These are phyloP conservation scores for Tympanuchus pallidicinctus DNA, from an alignment of 2,113 vertebrate species.

Conservation along the genomic window DNA sequence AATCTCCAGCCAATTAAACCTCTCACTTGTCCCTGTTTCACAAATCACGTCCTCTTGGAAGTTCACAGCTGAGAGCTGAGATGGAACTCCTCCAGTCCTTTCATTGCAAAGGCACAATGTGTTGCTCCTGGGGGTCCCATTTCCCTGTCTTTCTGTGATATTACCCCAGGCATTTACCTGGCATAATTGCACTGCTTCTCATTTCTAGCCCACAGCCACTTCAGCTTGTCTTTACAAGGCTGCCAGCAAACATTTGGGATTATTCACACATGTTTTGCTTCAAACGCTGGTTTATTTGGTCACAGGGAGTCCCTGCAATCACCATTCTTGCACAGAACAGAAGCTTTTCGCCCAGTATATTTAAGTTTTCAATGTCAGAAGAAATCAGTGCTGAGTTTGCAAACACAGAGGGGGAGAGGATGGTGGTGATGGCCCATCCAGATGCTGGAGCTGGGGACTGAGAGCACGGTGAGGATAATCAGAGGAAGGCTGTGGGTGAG, in stretches of 20 bases:
- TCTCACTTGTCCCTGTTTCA: neutral
- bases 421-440: neutral
- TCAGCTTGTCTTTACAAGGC: neutral
- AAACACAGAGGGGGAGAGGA: neutral
- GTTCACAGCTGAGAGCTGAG: neutral
- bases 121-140: neutral
- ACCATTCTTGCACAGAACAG: neutral
- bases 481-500: neutral
- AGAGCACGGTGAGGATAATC: neutral
- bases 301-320: neutral
- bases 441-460: neutral
- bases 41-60: neutral
- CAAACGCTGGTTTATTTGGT: neutral
- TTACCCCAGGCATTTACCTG: neutral
- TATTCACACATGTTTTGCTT: neutral
- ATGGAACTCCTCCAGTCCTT: neutral
- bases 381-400: neutral
- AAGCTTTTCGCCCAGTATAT: neutral
- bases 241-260: neutral
- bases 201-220: neutral
- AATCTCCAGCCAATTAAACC: neutral
- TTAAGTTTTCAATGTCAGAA: conserved; percentile 7
- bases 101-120: neutral
- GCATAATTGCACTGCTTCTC: neutral
- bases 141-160: neutral